Base-by-base conservation (phyloP, 2,113 vertebrate species). In the Scatophagus argus region DNA sequence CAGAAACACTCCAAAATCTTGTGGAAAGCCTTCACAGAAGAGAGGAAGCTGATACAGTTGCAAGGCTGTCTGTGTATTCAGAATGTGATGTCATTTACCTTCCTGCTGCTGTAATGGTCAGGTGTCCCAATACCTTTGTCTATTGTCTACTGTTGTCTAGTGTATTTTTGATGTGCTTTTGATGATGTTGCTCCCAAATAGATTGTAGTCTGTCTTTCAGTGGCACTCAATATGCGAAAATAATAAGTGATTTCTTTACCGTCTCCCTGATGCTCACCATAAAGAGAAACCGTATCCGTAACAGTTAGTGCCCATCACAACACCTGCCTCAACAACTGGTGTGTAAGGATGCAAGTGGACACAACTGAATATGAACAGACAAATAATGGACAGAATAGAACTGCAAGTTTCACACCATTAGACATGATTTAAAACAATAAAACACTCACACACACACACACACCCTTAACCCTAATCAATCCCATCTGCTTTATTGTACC, bases 101-200 rank as follows among this genome's bases (percentile, higher is more conserved):
- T n/a, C n/a, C n/a, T n/a, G n/a, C n/a, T n/a, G n/a, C n/a, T n/a
- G n/a, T n/a, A n/a, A n/a, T n/a, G n/a, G n/a, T n/a, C n/a, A n/a
- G n/a, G n/a, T n/a, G n/a, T n/a, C n/a, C n/a, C n/a, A n/a, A n/a
- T n/a, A n/a, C n/a, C n/a, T n/a, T n/a, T n/a, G n/a, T n/a, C n/a
- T n/a, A n/a, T n/a, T n/a, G n/a, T n/a, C n/a, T n/a, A n/a, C n/a
- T n/a, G n/a, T n/a, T n/a, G n/a, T n/a, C n/a, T n/a, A n/a, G n/a
- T n/a, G n/a, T n/a, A n/a, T n/a, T n/a, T 61, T 21, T 62, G 8
- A 74, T 54, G 8, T 62, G 19, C 34, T 52, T 63, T 51, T 43
- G 54, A 52, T 63, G 47, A 62, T 25, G 27, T 13, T 11, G 25
- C 46, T 23, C 25, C 19, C 25, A 62, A n/a, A 41, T 31, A 31